Conservation (phyloP, 2,797 vertebrate genomes). For the Lemur catta region DNA sequence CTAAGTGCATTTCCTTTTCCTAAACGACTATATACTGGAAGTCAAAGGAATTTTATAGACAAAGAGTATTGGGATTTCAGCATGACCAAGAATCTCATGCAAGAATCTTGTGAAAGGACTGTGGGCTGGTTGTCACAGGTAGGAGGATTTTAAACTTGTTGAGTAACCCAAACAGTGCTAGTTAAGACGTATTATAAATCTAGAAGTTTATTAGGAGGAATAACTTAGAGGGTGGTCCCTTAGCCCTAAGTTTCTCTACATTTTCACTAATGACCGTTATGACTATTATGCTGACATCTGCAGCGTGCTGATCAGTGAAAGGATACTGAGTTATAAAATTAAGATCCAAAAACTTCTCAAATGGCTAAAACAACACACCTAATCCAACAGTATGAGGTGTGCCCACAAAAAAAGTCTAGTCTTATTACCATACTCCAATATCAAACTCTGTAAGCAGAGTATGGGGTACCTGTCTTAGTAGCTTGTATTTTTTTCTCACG, state of each 20-base stretch:
- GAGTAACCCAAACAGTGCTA: not conserved
- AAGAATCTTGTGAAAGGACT: not conserved
- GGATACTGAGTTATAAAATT: not conserved
- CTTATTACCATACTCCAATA: not conserved
- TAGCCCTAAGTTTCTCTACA: not conserved
- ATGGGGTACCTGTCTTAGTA: not conserved
- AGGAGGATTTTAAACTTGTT: slow-evolving; percentile 1
- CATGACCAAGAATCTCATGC: not conserved
- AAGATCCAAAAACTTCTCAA: not conserved
- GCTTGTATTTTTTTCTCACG: not conserved
- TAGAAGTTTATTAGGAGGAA: not conserved
- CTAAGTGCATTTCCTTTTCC: slow-evolving; percentile 24
- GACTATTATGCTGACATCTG: not conserved
- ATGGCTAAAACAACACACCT: not conserved
- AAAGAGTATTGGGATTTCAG: not conserved
- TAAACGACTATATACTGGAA: not conserved
- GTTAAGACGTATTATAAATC: not conserved
- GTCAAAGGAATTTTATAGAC: not conserved
- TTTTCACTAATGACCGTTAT: not conserved
- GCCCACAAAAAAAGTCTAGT: not conserved
- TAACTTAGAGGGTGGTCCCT: not conserved
- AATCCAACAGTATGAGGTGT: not conserved
- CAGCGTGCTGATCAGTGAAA: not conserved
- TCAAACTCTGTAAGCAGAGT: not conserved
- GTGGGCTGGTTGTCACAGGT: not conserved